phyloP scores from a whole-genome alignment of 1,140 invertebrate species.

The Nephila pilipes region DNA sequence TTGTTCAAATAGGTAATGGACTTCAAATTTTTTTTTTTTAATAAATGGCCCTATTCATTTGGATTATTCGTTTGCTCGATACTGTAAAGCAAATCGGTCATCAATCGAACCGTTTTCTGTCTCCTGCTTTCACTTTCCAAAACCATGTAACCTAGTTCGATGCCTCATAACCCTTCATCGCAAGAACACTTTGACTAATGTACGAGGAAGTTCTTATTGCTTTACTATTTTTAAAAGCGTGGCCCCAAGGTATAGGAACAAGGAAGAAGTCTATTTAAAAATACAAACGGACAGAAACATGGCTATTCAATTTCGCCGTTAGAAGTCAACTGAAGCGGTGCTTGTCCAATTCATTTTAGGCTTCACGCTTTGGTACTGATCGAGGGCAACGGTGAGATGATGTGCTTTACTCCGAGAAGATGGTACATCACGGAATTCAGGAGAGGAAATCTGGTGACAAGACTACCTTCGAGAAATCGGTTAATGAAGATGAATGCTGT shows the following conservation, averaged over 20 bases:
- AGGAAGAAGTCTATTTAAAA: conserved; percentile 11
- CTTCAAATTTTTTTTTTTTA: no score
- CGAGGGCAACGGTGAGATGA: not conserved
- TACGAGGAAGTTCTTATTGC: not conserved
- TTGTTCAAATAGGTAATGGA: no score
- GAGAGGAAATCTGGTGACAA: not conserved
- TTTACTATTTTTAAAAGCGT: not conserved
- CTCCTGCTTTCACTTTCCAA: not conserved
- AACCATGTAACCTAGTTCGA: not conserved
- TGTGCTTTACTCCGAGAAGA: not conserved
- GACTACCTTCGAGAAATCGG: not conserved
- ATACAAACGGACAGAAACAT: not conserved
- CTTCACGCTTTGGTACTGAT: not conserved
- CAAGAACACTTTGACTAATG: conserved; percentile 17
- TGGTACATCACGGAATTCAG: not conserved
- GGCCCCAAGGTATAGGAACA: not conserved
- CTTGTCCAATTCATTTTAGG: not conserved
- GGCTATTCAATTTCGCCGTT: not conserved
- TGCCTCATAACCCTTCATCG: not conserved
- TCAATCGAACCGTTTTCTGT: not conserved
- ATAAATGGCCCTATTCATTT: no score
- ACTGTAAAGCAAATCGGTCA: not conserved
- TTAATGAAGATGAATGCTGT: not conserved
- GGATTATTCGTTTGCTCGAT: no score
- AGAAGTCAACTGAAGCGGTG: not conserved